These are phyloP conservation scores for Eucriotettix oculatus DNA, from an alignment of 2,888 invertebrate species.

Conservation along the genomic window DNA sequence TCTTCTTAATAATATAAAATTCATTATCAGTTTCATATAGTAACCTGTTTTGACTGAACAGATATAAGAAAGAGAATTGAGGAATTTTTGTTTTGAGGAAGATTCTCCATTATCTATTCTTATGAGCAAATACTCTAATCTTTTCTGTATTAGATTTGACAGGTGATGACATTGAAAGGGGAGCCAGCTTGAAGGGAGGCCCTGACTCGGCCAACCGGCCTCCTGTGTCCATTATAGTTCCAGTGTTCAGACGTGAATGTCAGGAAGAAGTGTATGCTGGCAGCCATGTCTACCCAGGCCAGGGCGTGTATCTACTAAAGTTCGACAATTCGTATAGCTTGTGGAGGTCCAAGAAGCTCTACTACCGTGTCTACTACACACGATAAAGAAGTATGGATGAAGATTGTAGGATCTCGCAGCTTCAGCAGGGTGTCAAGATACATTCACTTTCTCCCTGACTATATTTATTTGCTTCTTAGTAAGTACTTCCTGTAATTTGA, in stretches of 20 bases:
- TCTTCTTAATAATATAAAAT: too few species aligned
- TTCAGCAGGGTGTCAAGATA: too few species aligned
- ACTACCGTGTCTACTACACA: conserved; percentile 96
- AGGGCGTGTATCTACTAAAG: conserved; percentile 93
- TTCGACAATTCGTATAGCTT: conserved; percentile 99
- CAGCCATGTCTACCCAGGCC: conserved; percentile 89
- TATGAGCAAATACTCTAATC: neutral
- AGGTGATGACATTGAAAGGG: conserved; percentile 46
- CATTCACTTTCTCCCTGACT: too few species aligned
- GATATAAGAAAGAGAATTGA: too few species aligned
- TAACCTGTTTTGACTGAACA: too few species aligned
- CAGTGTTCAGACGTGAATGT: conserved; percentile 90
- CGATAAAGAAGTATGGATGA: conserved; percentile 26
- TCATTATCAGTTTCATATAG: too few species aligned
- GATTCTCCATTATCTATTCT: neutral
- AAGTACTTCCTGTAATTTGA: too few species aligned
- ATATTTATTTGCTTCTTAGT: too few species aligned
- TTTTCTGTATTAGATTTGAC: conserved; percentile 17
- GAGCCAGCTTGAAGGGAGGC: conserved; percentile 18
- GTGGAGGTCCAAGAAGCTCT: conserved; percentile 97
- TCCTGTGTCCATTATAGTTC: conserved; percentile 70
- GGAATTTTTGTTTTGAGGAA: too few species aligned
- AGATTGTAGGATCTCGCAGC: too few species aligned
- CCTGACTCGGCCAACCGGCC: conserved; percentile 27
- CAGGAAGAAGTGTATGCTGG: conserved; percentile 87